Conservation (phyloP, 92 coral and sea anemone genomes). For the Virgularia gustaviana region DNA sequence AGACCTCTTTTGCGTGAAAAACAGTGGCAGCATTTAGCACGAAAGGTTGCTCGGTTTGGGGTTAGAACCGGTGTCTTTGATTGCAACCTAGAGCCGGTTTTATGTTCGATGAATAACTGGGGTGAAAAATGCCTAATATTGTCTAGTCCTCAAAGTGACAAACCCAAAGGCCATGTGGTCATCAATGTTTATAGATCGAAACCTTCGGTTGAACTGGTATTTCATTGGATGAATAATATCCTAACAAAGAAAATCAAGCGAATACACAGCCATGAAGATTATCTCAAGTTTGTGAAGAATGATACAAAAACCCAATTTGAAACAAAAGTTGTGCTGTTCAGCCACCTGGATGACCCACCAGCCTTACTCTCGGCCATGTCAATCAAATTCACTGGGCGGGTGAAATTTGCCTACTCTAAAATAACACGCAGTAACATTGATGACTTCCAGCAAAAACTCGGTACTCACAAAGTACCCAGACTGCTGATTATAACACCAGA, state of each 20-base stretch:
- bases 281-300: constrained; percentile 46
- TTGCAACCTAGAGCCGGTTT: constrained; percentile 75
- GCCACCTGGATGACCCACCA: constrained; percentile 78
- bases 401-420: constrained; percentile 76
- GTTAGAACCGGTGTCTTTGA: constrained; percentile 86
- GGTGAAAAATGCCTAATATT: constrained; percentile 60
- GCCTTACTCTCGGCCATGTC: constrained; percentile 79
- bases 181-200: constrained; percentile 70
- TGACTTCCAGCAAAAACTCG: constrained; percentile 57
- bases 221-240: constrained; percentile 73
- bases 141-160: constrained; percentile 85
- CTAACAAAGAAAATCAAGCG: constrained; percentile 63
- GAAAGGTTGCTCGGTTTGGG: constrained; percentile 80
- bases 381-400: constrained; percentile 89
- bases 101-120: constrained; percentile 80
- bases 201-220: constrained; percentile 68
- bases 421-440: constrained; percentile 37
- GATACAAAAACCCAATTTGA: constrained; percentile 36
- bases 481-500: constrained; percentile 83
- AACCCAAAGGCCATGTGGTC: constrained; percentile 93
- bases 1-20: constrained; percentile 51
- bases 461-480: constrained; percentile 60
- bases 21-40: constrained; percentile 71
- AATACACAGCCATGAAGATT: constrained; percentile 50
- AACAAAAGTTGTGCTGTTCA: constrained; percentile 72